Base-by-base conservation (phyloP, 1,140 invertebrate species). In the Temnothorax longispinosus region DNA sequence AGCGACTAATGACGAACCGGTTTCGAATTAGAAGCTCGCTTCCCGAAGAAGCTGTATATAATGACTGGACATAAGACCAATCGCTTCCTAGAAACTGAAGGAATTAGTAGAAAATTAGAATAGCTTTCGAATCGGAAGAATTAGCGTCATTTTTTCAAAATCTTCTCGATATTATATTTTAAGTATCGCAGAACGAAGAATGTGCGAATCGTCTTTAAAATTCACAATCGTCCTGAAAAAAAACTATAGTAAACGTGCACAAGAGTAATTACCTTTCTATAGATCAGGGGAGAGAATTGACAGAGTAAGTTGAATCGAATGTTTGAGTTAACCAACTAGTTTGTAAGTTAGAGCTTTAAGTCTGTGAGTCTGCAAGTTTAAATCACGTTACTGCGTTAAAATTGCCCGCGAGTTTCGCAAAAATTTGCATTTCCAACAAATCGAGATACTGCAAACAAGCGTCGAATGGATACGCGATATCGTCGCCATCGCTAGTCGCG, bases 401-500 rank as follows among this genome's bases (percentile, higher is more conserved):
- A 65, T 78, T 65, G 15, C 2, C 2, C 41, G 27, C 18, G 10
- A 64, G 27, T 65, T 8, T 4, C 1, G 32, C 11, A 3, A 52
- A 18, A 50, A 21, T 65, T 78, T 18, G 13, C 32, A 38, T n/a
- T 21, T 41, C 8, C 15, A 10, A 18, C 54, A 11, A 65, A 52
- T 35, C 32, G 35, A 69, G 21, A 2, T 27, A 4, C 27, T 27
- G 0, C 27, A 67, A 80, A 80, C 76, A 52, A 80, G 21, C 58
- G 18, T 67, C 32, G 44, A 65, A 38, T 18, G n/a, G 2, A 64
- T 54, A 41, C 50, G 44, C 47, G 13, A 32, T 27, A 50, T 84
- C 69, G 69, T 62, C 27, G 80, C 80, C 54, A 84, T 84, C 80
- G 32, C 80, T 84, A 74, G 41, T 27, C 32, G 65, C 67, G 80